Conservation (phyloP, 2,888 invertebrate genomes). For the Dexiosoma caninum region DNA sequence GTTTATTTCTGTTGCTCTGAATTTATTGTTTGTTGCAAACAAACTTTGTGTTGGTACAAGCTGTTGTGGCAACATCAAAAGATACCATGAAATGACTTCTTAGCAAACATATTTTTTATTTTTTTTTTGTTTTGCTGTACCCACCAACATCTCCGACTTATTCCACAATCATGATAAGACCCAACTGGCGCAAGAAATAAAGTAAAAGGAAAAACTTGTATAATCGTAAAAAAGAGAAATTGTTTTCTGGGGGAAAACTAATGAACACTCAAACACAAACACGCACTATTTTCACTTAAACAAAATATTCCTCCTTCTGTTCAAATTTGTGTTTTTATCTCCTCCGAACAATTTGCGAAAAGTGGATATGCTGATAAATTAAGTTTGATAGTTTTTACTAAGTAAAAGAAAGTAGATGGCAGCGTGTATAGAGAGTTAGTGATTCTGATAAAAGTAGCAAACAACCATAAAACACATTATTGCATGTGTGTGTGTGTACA, state of each 20-base stretch:
- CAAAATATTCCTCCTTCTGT: not conserved
- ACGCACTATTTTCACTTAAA: not conserved
- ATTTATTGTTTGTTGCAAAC: conserved; percentile 16
- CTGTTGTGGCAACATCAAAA: conserved; percentile 23
- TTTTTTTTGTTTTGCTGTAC: not conserved
- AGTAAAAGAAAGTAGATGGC: conserved; percentile 25
- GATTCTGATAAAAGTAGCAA: not conserved
- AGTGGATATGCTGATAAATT: conserved; percentile 55
- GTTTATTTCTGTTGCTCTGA: not conserved
- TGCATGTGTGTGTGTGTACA: conserved; percentile 1
- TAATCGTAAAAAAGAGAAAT: conserved; percentile 19
- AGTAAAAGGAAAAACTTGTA: not conserved
- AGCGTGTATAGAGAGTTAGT: conserved; percentile 3
- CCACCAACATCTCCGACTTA: conserved; percentile 6
- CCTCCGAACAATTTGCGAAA: conserved; percentile 26
- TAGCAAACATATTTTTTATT: conserved; percentile 42
- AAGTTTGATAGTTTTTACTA: conserved; percentile 52
- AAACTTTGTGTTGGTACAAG: conserved; percentile 30
- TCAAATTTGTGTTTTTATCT: conserved; percentile 7
- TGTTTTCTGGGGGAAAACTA: conserved; percentile 40
- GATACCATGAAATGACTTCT: conserved; percentile 42
- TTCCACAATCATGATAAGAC: conserved; percentile 44
- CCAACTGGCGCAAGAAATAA: conserved; percentile 1
- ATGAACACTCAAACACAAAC: conserved; percentile 4
- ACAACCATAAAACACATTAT: conserved; percentile 9